These are phyloP conservation scores for Bergia puertoricense DNA, from an alignment of 92 coral and sea anemone species.

Conservation along the genomic window DNA sequence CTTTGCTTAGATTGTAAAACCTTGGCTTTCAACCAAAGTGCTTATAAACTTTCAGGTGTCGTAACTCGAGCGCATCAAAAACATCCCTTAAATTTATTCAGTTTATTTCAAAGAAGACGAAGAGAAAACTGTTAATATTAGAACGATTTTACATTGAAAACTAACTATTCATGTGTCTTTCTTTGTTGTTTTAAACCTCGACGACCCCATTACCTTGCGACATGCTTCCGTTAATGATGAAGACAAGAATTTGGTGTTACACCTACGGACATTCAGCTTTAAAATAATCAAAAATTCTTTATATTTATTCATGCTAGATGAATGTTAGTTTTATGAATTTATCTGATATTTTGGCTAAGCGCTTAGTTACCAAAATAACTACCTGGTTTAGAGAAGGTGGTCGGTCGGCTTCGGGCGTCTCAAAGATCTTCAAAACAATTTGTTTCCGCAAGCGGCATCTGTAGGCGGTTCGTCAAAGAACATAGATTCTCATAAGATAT, in stretches of 20 bases:
- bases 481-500: not conserved
- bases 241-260: too few species aligned
- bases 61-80: too few species aligned
- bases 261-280: not conserved
- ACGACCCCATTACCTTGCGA: not conserved
- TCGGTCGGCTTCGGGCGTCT: not conserved
- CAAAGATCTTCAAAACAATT: not conserved
- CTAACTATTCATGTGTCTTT: not conserved
- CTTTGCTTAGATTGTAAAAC: too few species aligned
- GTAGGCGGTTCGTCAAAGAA: not conserved
- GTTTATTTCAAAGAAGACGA: too few species aligned
- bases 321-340: not conserved
- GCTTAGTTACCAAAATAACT: not conserved
- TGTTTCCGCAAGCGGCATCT: conserved; percentile 6
- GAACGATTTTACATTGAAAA: not conserved
- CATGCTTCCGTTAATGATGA: too few species aligned
- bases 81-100: too few species aligned
- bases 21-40: too few species aligned
- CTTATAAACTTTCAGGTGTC: too few species aligned
- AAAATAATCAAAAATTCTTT: too few species aligned
- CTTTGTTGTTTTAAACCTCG: not conserved
- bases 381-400: not conserved
- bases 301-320: not conserved
- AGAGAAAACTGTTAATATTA: not conserved
- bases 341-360: not conserved